Percentiles rank a stretch among this genome's conserved stretches.
phyloP scores from a whole-genome alignment of 2,113 vertebrate species.

The Myxocyprinus asiaticus region DNA sequence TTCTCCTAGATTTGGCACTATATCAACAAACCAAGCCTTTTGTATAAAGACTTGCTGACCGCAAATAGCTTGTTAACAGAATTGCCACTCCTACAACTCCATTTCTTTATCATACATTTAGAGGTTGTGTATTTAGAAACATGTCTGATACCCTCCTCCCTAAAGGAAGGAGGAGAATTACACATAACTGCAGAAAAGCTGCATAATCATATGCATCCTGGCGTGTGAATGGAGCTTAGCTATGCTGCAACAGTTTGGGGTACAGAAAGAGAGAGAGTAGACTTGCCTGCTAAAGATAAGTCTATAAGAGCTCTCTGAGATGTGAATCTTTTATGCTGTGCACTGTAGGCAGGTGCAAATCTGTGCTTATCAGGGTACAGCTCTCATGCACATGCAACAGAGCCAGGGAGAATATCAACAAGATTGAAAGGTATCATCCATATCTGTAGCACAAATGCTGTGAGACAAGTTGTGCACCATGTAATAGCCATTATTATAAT shows the following conservation, averaged over 20 bases:
- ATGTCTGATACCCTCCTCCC: neutral
- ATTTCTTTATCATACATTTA: neutral
- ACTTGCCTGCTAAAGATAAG: slow-evolving; percentile 8
- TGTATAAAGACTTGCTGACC: too few relatives aligned
- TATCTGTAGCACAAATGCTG: too few relatives aligned
- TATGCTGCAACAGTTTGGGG: neutral
- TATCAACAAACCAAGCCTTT: too few relatives aligned
- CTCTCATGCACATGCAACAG: too few relatives aligned
- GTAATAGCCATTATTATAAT: too few relatives aligned
- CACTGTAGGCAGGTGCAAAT: neutral
- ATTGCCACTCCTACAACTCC: neutral
- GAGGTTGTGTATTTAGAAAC: neutral
- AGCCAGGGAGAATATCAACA: too few relatives aligned
- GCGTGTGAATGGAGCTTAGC: neutral
- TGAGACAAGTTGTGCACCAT: too few relatives aligned
- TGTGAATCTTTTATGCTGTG: slow-evolving; percentile 1
- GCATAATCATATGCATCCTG: neutral
- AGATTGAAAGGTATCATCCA: too few relatives aligned
- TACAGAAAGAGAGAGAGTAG: neutral
- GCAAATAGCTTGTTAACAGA: too few relatives aligned
- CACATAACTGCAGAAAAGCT: slow-evolving; percentile 3
- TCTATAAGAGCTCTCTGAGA: neutral
- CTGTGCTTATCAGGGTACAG: neutral
- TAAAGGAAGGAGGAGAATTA: neutral
- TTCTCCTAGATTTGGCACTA: too few relatives aligned